Evolutionary conservation across 2,888 invertebrate species (phyloP).

Genomic region (Herminia tarsipennalis): DNA sequence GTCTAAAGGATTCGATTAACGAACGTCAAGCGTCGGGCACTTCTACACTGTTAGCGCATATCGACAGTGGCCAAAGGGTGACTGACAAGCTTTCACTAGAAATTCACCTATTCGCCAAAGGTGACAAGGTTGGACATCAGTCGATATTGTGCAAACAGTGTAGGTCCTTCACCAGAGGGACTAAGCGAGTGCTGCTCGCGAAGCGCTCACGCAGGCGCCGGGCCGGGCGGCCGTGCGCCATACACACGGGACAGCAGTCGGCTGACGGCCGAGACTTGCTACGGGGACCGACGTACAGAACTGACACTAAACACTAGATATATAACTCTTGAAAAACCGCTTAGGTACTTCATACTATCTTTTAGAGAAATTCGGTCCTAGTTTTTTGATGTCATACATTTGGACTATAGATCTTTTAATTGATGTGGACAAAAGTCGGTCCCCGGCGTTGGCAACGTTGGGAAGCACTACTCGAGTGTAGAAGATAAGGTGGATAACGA

Average conservation of each 20-base stretch:
- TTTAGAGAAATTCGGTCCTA: slow-evolving; percentile 2
- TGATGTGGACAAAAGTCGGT: slow-evolving; percentile 62
- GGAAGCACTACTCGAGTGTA: slow-evolving; percentile 68
- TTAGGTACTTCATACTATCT: not conserved
- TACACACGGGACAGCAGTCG: slow-evolving; percentile 68
- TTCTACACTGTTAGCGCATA: slow-evolving; percentile 68
- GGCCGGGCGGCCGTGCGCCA: slow-evolving; percentile 63
- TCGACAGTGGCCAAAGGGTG: slow-evolving; percentile 20
- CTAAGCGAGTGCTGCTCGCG: slow-evolving; percentile 82
- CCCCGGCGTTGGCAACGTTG: slow-evolving; percentile 68
- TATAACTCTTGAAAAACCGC: no score
- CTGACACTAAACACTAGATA: slow-evolving; percentile 12
- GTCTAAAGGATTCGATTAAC: slow-evolving; percentile 41
- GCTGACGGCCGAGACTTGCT: slow-evolving; percentile 61
- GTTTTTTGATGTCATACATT: no score
- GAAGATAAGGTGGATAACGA: slow-evolving; percentile 53
- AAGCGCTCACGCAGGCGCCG: slow-evolving; percentile 74
- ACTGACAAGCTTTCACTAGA: no score
- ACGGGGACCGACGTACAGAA: slow-evolving; percentile 63
- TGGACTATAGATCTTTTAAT: no score
- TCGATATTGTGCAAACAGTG: slow-evolving; percentile 66
- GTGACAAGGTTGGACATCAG: slow-evolving; percentile 22
- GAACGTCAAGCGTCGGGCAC: slow-evolving; percentile 64
- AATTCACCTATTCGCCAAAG: slow-evolving; percentile 26
- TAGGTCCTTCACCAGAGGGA: slow-evolving; percentile 70